These are phyloP conservation scores for Xiphophorus birchmanni DNA, from an alignment of 2,797 vertebrate genomes.

Conservation along the genomic window DNA sequence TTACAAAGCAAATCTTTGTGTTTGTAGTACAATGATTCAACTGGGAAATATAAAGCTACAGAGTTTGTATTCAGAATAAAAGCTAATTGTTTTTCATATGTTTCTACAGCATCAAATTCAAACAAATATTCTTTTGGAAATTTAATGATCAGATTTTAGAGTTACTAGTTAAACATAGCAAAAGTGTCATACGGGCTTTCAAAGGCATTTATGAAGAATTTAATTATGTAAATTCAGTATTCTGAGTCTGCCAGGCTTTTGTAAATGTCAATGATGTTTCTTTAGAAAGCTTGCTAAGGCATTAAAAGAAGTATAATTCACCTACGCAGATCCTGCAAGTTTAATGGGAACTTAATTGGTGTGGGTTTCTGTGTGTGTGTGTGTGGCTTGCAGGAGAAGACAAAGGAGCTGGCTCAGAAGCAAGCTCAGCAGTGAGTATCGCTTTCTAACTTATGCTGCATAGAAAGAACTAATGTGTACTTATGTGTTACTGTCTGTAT, in stretches of 20 bases:
- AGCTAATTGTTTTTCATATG: not conserved
- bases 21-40: not conserved
- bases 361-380: constrained; percentile 37
- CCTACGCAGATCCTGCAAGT: constrained; percentile 69
- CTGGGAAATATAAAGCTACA: not conserved
- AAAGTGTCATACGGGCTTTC: not conserved
- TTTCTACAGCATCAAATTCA: not conserved
- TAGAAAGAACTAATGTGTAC: constrained; percentile 23
- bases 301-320: constrained; percentile 39
- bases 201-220: not conserved
- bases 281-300: constrained; percentile 44
- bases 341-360: constrained; percentile 78
- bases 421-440: constrained; percentile 96
- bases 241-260: constrained; percentile 13
- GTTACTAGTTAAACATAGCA: not conserved
- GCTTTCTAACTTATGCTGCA: constrained; percentile 59
- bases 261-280: constrained; percentile 40
- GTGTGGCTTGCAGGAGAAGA: constrained; percentile 87
- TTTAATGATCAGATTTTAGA: not conserved
- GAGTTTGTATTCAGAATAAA: not conserved
- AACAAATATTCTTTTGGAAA: not conserved
- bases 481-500: constrained; percentile 14
- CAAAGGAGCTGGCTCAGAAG: constrained; percentile 94
- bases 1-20: not conserved
- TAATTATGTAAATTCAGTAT: not conserved